Conservation (phyloP, 2,888 invertebrate genomes). For the Andrena chrysosceles region DNA sequence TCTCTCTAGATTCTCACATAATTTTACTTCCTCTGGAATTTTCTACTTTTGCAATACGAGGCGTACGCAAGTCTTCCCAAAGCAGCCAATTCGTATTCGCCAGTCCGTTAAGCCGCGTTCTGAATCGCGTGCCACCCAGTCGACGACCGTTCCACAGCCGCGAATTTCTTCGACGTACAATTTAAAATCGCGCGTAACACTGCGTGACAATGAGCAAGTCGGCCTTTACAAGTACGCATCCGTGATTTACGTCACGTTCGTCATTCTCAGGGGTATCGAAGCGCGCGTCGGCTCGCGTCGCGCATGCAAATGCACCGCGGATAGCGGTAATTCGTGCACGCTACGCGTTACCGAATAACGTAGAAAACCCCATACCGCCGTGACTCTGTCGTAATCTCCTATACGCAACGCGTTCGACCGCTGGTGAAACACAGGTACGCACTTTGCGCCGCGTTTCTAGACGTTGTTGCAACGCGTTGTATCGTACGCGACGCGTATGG, state of each 20-base stretch:
- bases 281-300: conserved; percentile 42
- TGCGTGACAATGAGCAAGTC: conserved; percentile 43
- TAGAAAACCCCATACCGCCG: conserved; percentile 37
- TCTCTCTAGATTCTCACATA: neutral
- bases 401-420: neutral
- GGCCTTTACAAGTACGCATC: conserved; percentile 54
- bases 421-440: conserved; percentile 19
- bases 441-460: conserved; percentile 9
- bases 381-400: conserved; percentile 2
- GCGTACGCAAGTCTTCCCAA: neutral
- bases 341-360: conserved; percentile 60
- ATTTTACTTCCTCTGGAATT: neutral
- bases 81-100: conserved; percentile 40
- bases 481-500: neutral
- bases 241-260: conserved; percentile 70
- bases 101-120: conserved; percentile 45
- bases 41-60: neutral
- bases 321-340: conserved; percentile 67
- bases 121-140: conserved; percentile 13
- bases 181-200: conserved; percentile 13
- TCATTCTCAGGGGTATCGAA: conserved; percentile 68
- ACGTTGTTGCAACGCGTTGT: neutral
- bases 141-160: conserved; percentile 8
- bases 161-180: conserved; percentile 47
- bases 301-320: conserved; percentile 66